Base-by-base conservation (phyloP, 92 coral and sea anemone genomes). In the Actinostola sp. region DNA sequence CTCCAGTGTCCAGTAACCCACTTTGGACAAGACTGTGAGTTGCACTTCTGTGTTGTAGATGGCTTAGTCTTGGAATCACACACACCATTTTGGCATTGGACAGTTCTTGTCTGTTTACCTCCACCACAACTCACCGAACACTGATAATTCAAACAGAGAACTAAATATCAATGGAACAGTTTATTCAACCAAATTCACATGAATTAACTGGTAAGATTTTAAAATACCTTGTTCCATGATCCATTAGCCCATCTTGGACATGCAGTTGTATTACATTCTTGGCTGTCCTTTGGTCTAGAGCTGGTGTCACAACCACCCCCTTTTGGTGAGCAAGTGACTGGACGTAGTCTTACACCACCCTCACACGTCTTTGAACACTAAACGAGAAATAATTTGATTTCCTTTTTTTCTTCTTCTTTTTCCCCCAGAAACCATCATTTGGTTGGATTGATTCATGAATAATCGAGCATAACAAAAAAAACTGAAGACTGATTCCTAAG, bases 351-450 rank as follows among this genome's bases (percentile, higher is more conserved):
- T 11, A 83, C 51, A 8, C 98, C 98, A 36, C 52, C 69, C 12
- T 97, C 98, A 44, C 98, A 93, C 30, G 81, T 78, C 52, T 69
- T 86, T 48, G 98, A 88, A 61, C 97, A 92, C 97, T 88, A 70
- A 32, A 83, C 57, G 5, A 74, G 28, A 56, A 73, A 51, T 41
- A 36, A 56, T 20, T n/a, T n/a, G n/a, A n/a, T n/a, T n/a, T n/a
- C n/a, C n/a, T n/a, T n/a, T n/a, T n/a, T n/a, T n/a, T n/a, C n/a
- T n/a, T n/a, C n/a, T n/a, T n/a, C n/a, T n/a, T n/a, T n/a, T n/a
- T n/a, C n/a, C n/a, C n/a, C n/a, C n/a, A n/a, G n/a, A n/a, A n/a
- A n/a, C n/a, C n/a, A n/a, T n/a, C n/a, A n/a, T n/a, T n/a, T n/a
- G n/a, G n/a, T n/a, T n/a, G n/a, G n/a, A n/a, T n/a, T n/a, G n/a